Conservation (phyloP, 2,888 invertebrate genomes). For the Sminthurides aquaticus region DNA sequence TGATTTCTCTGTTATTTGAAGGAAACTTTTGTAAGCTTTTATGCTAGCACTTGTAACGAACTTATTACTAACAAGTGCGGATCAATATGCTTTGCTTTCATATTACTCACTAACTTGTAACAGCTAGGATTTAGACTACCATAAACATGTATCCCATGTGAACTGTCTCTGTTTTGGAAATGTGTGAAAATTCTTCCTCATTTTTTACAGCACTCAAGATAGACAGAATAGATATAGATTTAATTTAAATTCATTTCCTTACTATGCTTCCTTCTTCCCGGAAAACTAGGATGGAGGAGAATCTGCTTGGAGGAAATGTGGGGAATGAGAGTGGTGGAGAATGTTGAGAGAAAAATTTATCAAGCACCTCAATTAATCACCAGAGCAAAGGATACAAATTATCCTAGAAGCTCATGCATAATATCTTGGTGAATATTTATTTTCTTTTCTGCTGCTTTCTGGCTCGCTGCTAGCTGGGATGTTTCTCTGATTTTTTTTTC, state of each 20-base stretch:
- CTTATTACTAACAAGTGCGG: no score
- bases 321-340: no score
- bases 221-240: not conserved
- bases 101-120: no score
- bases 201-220: conserved; percentile 2
- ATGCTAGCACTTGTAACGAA: no score
- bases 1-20: no score
- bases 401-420: not conserved
- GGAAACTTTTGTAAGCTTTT: not conserved
- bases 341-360: not conserved
- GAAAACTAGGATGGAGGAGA: not conserved
- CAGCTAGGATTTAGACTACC: no score
- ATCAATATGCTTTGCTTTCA: no score
- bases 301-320: no score
- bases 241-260: not conserved
- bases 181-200: not conserved
- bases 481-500: no score
- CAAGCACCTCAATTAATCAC: not conserved
- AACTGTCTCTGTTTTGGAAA: not conserved
- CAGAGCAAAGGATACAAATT: not conserved
- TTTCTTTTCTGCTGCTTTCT: not conserved
- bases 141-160: no score
- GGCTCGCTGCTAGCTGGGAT: no score
- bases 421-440: not conserved
- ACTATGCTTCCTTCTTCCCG: not conserved